These are phyloP conservation scores for Pelodiscus sinensis DNA, from an alignment of 2,113 vertebrate genomes.

Conservation along the genomic window DNA sequence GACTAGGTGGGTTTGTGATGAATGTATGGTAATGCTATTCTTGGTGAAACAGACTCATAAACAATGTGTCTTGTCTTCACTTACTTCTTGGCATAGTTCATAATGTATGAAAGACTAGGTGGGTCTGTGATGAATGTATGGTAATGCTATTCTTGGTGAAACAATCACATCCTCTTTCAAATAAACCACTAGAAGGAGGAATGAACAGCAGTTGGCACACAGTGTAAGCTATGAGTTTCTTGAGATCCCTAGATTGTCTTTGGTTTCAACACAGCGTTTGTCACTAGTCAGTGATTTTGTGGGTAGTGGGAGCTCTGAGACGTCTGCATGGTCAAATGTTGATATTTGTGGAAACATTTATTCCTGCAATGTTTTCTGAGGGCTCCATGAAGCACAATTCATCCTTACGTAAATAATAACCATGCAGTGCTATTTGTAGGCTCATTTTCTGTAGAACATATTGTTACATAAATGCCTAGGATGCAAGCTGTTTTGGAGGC, in stretches of 20 bases:
- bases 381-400: not conserved
- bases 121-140: conserved; percentile 8
- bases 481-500: not conserved
- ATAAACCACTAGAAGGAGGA: not conserved
- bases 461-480: not conserved
- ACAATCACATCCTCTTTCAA: not conserved
- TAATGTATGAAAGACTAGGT: not conserved
- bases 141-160: conserved; percentile 31
- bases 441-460: rapidly evolving
- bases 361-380: not conserved
- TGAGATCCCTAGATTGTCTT: not conserved
- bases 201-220: not conserved
- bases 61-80: conserved; percentile 25
- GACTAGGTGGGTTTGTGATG: conserved; percentile 2
- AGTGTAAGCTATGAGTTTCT: not conserved
- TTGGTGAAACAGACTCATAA: not conserved
- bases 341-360: not conserved
- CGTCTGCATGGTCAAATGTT: not conserved
- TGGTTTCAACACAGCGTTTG: not conserved
- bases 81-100: not conserved
- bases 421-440: not conserved
- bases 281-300: not conserved
- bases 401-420: not conserved
- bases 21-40: conserved; percentile 23
- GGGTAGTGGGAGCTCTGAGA: not conserved